Evolutionary conservation across 1,140 invertebrate species (phyloP), one percentile per base, ranked within the genome.

Genomic region (Saccostrea glomerata): DNA sequence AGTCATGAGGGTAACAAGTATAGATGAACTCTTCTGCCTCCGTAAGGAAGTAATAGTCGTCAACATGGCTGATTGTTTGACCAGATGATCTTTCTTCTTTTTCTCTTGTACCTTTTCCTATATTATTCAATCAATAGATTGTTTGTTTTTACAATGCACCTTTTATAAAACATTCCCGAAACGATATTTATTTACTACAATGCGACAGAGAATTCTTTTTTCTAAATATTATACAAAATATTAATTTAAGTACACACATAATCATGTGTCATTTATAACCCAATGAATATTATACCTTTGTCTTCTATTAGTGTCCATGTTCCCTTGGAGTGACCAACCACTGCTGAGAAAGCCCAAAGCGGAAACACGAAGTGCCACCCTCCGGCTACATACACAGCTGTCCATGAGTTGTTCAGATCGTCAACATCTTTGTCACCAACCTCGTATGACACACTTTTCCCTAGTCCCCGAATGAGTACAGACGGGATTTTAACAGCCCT

Each of bases 401-500:
- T 92, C 93, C 93, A 93, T 9, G 66, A 77, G 58, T 90, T 91
- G 13, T 58, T 82, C 1, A 91, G 58, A 98, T 3, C 99, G 98
- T 95, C 99, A 98, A 92, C 98, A 91, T 99, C 98, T 93, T 99
- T 98, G 87, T 97, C 96, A 0, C 98, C 98, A 0, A 98, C 98
- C 93, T 99, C 98, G 94, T 99, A 99, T 60, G 98, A 98, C 0
- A 98, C 98, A 82, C 98, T 98, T 95, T 99, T 99, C 82, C 98
- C 98, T 94, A 99, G 98, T 20, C 99, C 99, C 95, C 98, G 98
- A 92, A 99, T 99, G 11, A 99, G 98, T 6, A 99, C 98, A 95
- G 99, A 99, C 94, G 99, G 98, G 17, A 99, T 96, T 90, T 98
- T 98, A 2, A 98, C 98, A 94, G 99, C 99, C 95, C 98, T 99